These are phyloP conservation scores for Montipora cactus DNA, from an alignment of 64 coral and sea anemone species.

Conservation along the genomic window DNA sequence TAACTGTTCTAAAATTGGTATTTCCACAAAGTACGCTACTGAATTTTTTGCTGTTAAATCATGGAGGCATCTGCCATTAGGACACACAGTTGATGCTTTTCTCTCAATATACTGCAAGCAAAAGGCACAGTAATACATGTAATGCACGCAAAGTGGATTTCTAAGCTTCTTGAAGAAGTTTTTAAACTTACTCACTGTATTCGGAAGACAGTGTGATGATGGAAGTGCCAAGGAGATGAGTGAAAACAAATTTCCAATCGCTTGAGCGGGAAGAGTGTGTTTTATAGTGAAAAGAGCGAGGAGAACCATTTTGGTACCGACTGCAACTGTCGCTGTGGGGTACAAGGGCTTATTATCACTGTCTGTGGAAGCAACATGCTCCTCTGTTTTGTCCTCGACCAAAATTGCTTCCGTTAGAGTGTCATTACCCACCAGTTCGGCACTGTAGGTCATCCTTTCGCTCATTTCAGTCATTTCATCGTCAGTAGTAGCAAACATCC, in stretches of 20 bases:
- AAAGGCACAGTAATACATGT: conserved; percentile 65
- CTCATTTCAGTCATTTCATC: conserved; percentile 58
- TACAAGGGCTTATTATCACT: conserved; percentile 73
- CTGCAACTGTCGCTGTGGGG: conserved; percentile 40
- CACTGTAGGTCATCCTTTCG: conserved; percentile 37
- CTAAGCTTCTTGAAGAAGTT: conserved; percentile 62
- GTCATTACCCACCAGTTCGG: background rate
- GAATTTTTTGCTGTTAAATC: conserved; percentile 28
- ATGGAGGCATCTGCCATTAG: conserved; percentile 63
- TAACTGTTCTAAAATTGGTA: conserved; percentile 66
- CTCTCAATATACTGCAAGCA: conserved; percentile 33
- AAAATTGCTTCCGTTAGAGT: background rate
- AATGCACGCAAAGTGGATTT: conserved; percentile 60
- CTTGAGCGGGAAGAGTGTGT: conserved; percentile 53
- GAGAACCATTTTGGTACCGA: conserved; percentile 70
- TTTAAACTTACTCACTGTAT: conserved; percentile 62
- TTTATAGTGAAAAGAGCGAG: conserved; percentile 65
- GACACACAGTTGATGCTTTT: conserved; percentile 32
- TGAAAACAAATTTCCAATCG: conserved; percentile 23
- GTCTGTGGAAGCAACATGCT: background rate
- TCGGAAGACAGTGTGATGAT: conserved; percentile 27
- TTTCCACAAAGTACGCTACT: conserved; percentile 61
- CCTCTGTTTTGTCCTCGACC: background rate
- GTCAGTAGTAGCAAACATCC: conserved; percentile 2
- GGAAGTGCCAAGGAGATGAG: conserved; percentile 54